Base-by-base conservation (phyloP, 2,797 vertebrate species). In the Phoeniculus purpureus region DNA sequence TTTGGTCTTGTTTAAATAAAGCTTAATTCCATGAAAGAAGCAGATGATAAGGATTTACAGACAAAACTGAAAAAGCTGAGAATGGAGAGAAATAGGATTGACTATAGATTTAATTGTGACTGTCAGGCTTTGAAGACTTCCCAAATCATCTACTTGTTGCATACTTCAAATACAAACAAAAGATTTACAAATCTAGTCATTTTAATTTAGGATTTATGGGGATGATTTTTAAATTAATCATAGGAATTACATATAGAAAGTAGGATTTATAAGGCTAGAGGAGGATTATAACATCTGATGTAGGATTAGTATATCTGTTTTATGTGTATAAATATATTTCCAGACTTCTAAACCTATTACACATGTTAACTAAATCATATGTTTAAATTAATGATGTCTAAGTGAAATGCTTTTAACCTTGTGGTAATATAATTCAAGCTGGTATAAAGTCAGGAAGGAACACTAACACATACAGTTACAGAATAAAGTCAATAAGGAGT, bases 121-220 rank as follows among this genome's bases (percentile, higher is more conserved):
- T 91, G 74, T 71, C 82, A 91, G 19, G 55, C 50, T 81, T 81
- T 81, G 71, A 85, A 86, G 45, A 68, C n/a, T 15, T 86, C 27
- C 54, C 56, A 92, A 67, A 47, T 81, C 71, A 90, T 70, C 61
- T 83, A 32, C 34, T 87, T 62, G 14, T 85, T 82, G 54, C 0
- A 0, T 60, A 64, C n/a, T 76, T 81, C 43, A 89, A 83, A 83
- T 51, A 34, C 19, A 51, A 85, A 81, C 31, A 83, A 81, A 87
- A 48, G 79, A 87, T 91, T 87, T 94, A 70, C 54, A 72, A 87
- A 67, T 62, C 52, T 81, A 77, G 14, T 34, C 8, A 67, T 79
- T 94, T 93, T 62, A 83, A 48, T 90, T 94, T 81, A 55, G 60
- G 70, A 89, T 77, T 95, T 93, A 72, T 68, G 87, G 48, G 48